Base-by-base conservation (phyloP, 2,888 invertebrate genomes). In the Sceliomorpha sp. region DNA sequence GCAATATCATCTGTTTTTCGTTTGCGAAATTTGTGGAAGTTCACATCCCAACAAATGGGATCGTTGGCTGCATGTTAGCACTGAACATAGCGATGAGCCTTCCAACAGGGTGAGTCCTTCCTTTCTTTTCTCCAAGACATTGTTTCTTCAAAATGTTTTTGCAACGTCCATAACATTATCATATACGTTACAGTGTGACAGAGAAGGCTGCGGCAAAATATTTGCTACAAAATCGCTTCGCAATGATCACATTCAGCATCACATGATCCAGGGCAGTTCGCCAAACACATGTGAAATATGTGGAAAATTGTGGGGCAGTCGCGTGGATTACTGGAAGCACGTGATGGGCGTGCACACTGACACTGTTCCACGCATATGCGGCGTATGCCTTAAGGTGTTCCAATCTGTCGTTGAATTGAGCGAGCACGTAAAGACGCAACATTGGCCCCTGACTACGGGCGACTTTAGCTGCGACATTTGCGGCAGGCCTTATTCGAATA, bases 321-420 rank as follows among this genome's bases (percentile, higher is more conserved):
- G 89, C n/a, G 89, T 89, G 2, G 90, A 90, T 72, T 90, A 89
- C 70, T 90, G 89, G 88, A 90, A 90, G 50, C 90, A 90, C 56
- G 89, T 89, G 48, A 89, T 90, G 89, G 89, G 90, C 5, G 89
- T 90, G 1, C 90, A 90, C 66, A 83, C 89, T 1, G 89, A 89
- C 39, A 89, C 88, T 13, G 88, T 90, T 20, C 89, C 89, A 1
- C 79, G 89, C 24, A 88, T 89, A 2, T 90, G 90, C 66, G 90
- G 90, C 1, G 89, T 90, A 20, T 90, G 90, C 51, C 77, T 90
- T 2, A 90, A 90, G 77, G 88, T 90, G 24, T 89, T 89, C 62
- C 84, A 88, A 1, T 87, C 88, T 34, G 88, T 90, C 7, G 58
- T 84, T 2, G 86, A 88, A 53, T 77, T 90, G 8, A 87, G 88